Base-by-base conservation (phyloP, 35 echinoderm and acorn worm species). In the Apostichopus parvimensis region DNA sequence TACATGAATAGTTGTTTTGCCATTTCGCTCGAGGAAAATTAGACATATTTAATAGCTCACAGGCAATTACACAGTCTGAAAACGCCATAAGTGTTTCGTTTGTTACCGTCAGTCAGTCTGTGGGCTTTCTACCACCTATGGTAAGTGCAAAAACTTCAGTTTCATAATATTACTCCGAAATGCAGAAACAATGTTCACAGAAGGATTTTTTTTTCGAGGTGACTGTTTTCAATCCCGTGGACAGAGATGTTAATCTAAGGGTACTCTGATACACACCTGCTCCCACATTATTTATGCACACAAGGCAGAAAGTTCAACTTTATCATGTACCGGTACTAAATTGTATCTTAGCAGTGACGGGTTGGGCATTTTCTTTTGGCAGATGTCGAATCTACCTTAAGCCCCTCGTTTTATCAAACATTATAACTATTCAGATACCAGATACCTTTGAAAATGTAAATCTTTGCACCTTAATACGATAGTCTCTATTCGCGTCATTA, bases 311-410 rank as follows among this genome's bases (percentile, higher is more conserved):
- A 8, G 8, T 61, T 61, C 58, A 61, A 61, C 58, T 61, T 9
- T 61, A 61, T 12, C 12, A 12, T 61, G 58, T 45, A 45, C 34
- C 34, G 34, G 34, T 45, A 45, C 34, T 45, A 45, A 45, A 2
- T 45, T 45, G 34, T 45, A 45, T 45, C 34, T 45, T 45, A 45
- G 34, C 34, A 45, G 34, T 45, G 34, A 45, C 34, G 34, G 34
- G 34, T 45, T 45, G 34, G 34, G 34, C 34, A 45, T 45, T 45
- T 45, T 45, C n/a, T 18, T 75, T n/a, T 75, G 71, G 7, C 13
- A 75, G 71, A 75, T 75, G 71, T 18, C 71, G 71, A 75, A 75
- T 75, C 15, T 75, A 75, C 71, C 71, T n/a, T 75, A 75, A 75
- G n/a, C n/a, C 71, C 71, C n/a, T 22, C 17, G 71, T 75, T 75